phyloP scores from a whole-genome alignment of 1,140 invertebrate genomes.

The Doryteuthis pealeii region DNA sequence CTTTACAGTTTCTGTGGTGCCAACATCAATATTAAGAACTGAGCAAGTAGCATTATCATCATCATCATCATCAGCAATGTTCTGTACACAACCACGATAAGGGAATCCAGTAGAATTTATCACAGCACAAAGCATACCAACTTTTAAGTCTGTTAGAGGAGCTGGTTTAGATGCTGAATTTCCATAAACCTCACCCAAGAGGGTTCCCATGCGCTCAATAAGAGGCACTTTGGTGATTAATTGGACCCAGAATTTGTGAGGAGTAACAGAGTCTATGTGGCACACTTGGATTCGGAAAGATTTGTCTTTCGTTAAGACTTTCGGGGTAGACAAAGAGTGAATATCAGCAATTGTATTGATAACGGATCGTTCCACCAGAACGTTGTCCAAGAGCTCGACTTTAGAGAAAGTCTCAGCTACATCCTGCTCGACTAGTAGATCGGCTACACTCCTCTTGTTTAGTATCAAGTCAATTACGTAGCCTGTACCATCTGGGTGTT shows the following conservation, averaged over 20 bases:
- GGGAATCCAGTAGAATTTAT: not conserved
- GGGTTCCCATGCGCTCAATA: not conserved
- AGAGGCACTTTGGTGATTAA: not conserved
- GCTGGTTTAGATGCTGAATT: not conserved
- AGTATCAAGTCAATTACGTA: conserved; percentile 1
- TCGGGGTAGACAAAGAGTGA: too few species aligned
- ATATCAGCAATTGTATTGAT: not conserved
- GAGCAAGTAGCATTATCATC: not conserved
- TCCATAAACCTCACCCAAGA: not conserved
- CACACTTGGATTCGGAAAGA: not conserved
- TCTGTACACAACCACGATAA: not conserved
- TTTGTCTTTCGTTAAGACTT: too few species aligned
- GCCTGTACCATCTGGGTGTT: not conserved
- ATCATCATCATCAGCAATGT: not conserved
- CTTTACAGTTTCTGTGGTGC: not conserved
- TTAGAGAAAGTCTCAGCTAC: not conserved
- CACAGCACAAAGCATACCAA: not conserved
- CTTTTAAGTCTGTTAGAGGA: not conserved
- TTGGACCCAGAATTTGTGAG: not conserved
- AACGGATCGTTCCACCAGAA: not conserved
- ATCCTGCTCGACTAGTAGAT: not conserved
- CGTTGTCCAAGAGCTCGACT: not conserved
- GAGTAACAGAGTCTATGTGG: not conserved
- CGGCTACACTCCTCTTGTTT: not conserved
- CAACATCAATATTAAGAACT: not conserved